Base-by-base conservation (phyloP, 2,113 vertebrate species). In the Irena cyanogastra region DNA sequence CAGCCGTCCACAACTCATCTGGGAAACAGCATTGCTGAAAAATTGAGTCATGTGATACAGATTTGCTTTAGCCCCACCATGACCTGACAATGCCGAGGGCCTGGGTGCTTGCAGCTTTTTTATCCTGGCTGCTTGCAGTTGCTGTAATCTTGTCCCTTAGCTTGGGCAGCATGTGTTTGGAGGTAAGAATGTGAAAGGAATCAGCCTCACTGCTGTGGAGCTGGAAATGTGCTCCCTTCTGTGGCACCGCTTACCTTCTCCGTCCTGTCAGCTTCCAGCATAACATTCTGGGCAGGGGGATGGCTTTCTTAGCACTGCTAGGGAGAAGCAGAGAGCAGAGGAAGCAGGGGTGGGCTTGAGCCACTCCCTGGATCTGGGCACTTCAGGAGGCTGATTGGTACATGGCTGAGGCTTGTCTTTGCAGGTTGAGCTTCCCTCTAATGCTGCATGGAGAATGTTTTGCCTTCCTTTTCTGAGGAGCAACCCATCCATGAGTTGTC, bases 371-470 rank as follows among this genome's bases (percentile, higher is more conserved):
- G 49, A 13, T 37, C 22, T 47, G 33, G 90, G 49, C 56, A 22
- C 47, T 30, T 60, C 5, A 2, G 27, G 52, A 68, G 21, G 16
- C n/a, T 37, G 47, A 37, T 37, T 2, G 1, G 49, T 37, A 20
- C 19, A 3, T n/a, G 20, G 21, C 89, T 74, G 60, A 45, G 8
- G 39, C 59, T 90, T 65, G 13, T 37, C 54, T 54, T 50, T 59
- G 69, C 47, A 64, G 16, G 3, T 15, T 45, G 59, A 83, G 23
- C 60, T 86, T 92, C 39, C 47, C 24, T 72, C 31, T 70, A 22
- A 31, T 8, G 24, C 39, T 50, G 28, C 1, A 0, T 28, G 27
- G 31, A 41, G n/a, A 52, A 17, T 1, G 0, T 44, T 91, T 83
- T 69, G 70, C 57, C 30, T 65, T 63, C 26, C 47, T n/a, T 83